These are phyloP conservation scores for Acrocera orbiculus DNA, from an alignment of 2,888 invertebrate genomes.

Conservation along the genomic window DNA sequence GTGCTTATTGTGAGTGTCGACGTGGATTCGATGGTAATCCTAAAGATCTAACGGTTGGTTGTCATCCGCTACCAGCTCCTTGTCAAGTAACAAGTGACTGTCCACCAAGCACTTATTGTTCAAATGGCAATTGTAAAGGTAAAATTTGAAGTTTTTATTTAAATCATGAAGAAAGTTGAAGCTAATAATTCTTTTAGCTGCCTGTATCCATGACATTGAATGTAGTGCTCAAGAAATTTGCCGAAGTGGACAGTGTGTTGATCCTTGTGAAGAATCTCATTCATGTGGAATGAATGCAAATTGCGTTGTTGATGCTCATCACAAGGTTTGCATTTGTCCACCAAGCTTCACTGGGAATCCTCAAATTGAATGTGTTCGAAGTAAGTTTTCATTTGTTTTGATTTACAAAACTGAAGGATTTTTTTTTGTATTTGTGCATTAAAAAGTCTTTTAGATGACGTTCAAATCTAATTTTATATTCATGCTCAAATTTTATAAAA, in stretches of 20 bases:
- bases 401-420: background rate
- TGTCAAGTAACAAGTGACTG: conserved; percentile 60
- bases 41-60: conserved; percentile 48
- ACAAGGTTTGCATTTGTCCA: conserved; percentile 67
- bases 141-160: conserved; percentile 22
- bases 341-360: conserved; percentile 72
- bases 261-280: conserved; percentile 57
- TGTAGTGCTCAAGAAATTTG: conserved; percentile 66
- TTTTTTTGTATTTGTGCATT: too few species aligned
- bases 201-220: conserved; percentile 62
- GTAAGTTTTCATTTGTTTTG: conserved; percentile 33
- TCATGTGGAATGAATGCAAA: conserved; percentile 72
- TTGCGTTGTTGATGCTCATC: conserved; percentile 52
- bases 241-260: conserved; percentile 60
- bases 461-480: too few species aligned
- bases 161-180: conserved; percentile 5
- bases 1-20: conserved; percentile 60
- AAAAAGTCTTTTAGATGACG: too few species aligned
- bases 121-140: conserved; percentile 66
- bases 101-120: conserved; percentile 61
- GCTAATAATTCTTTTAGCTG: conserved; percentile 34
- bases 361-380: conserved; percentile 66
- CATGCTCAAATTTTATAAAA: too few species aligned
- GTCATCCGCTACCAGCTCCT: conserved; percentile 52
- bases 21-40: conserved; percentile 63